Evolutionary conservation across 2,888 invertebrate species (phyloP), one percentile per base, ranked within the genome.

Genomic region (Parthenolecanium corni): DNA sequence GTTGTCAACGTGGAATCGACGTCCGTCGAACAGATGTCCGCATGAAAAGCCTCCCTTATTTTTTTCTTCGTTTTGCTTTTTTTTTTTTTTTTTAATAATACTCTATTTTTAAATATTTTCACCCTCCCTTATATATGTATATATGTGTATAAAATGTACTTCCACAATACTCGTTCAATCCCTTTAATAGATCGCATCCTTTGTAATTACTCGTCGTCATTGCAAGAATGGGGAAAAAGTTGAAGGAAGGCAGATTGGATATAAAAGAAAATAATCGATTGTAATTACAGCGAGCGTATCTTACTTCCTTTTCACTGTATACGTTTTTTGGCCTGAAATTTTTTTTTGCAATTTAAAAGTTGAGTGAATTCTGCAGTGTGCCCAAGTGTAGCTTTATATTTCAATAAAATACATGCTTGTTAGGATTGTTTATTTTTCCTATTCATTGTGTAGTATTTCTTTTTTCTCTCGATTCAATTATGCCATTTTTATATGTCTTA

Each of bases 121-220:
- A 51, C 61, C 61, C 61, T 51, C 47, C 20, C 11, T 14, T 24
- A 12, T 5, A n/a, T 58, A 14, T 14, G 23, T 21, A 25, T 25
- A 14, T 18, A n/a, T n/a, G n/a, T n/a, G n/a, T n/a, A n/a, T n/a
- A n/a, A n/a, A n/a, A n/a, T n/a, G n/a, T 51, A 36, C 36, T 49
- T 40, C 24, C 24, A 25, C 24, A 52, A 31, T 31, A 36, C 52
- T 52, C 23, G 25, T 61, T 61, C 61, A 61, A 61, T 61, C 61
- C 61, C 61, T 61, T 61, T 61, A 61, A 61, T 61, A 51, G 61
- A 47, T 61, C 49, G 40, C 40, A 40, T 61, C 51, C 61, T 49
- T 61, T 61, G 61, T 61, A 61, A 61, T 61, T 61, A 61, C 36
- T 31, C 40, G 38, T 18, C 40, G 38, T 18, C n/a, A 31, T 44